A percentile compares a stretch with the other conserved stretches of the same genome.
These are phyloP conservation scores for Acronicta alni DNA, from an alignment of 2,888 invertebrate species.

Conservation along the genomic window DNA sequence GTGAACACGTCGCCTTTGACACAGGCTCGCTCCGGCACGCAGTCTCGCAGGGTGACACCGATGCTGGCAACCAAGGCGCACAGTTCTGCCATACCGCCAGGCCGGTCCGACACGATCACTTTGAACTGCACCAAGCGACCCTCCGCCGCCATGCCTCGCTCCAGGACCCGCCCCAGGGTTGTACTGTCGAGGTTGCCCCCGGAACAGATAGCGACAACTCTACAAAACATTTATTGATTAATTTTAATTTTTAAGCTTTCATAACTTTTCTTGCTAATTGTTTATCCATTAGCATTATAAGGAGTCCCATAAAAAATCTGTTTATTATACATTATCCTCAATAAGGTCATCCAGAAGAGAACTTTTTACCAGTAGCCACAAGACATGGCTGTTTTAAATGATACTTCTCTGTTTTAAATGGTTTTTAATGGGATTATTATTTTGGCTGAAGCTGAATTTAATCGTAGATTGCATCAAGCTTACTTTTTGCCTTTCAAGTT, in stretches of 20 bases:
- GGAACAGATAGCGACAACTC: slow-evolving; percentile 94
- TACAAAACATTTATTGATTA: slow-evolving; percentile 64
- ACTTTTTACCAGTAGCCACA: no score
- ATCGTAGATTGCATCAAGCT: slow-evolving; percentile 34
- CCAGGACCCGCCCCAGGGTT: slow-evolving; percentile 95
- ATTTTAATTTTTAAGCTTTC: not conserved
- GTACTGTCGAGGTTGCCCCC: slow-evolving; percentile 98
- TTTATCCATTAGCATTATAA: no score
- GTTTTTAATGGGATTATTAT: no score
- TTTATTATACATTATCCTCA: no score
- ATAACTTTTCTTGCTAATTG: no score
- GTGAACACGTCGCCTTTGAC: slow-evolving; percentile 96
- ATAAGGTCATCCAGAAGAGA: no score
- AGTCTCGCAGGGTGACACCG: slow-evolving; percentile 97
- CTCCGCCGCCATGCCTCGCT: slow-evolving; percentile 96
- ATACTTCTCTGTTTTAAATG: no score
- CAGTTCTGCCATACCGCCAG: slow-evolving; percentile 96
- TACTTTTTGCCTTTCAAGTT: slow-evolving; percentile 95
- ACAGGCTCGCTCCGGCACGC: slow-evolving; percentile 98
- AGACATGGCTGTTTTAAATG: no score
- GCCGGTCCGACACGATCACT: slow-evolving; percentile 93
- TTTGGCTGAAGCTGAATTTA: no score
- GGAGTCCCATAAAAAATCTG: no score
- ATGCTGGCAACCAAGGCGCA: slow-evolving; percentile 92
- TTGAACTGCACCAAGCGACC: slow-evolving; percentile 91